Evolutionary conservation across 2,797 vertebrate genomes (phyloP), one percentile per base, ranked within the genome.

Genomic region (Bufotes viridis): DNA sequence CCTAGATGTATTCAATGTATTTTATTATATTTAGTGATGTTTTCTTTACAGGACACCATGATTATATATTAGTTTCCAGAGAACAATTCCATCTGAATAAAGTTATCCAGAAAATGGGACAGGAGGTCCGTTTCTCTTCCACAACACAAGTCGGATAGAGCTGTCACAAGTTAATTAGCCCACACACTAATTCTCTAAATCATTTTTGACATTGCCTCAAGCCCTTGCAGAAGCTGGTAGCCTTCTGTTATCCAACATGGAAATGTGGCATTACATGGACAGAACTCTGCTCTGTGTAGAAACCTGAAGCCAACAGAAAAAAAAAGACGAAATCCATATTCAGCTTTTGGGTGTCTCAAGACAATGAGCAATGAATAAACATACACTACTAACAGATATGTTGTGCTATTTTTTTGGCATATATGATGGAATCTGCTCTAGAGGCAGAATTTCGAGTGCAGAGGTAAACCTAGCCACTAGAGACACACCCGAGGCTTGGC

Each of bases 131-230:
- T 53, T 82, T 79, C 29, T 57, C 55, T 89, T 60, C 81, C 82
- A 87, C 49, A 78, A 61, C 14, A 5, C 51, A 70, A 60, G 88
- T 24, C 55, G 72, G 79, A 72, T 79, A 55, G 57, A 89, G 88
- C 88, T 89, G 88, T 89, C 88, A 87, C 80, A 83, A 87, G 65
- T 69, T 89, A 87, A 89, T 89, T 89, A 87, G 63, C 61, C 63
- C 61, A 10, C 65, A 24, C 81, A 72, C 81, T 89, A 89, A 89
- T 89, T 87, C 85, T 65, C 75, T 84, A 79, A 81, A 89, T 87
- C 63, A 87, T 80, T 87, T 89, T 75, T 87, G 63, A 87, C 58
- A 60, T 72, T 89, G 81, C 85, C 88, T 89, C n/a, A n/a, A 83
- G 88, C 85, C 81, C 65, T 72, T 55, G n/a, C 81, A 83, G 69